Base-by-base conservation (phyloP, 2,113 vertebrate genomes). In the Ceyx cyanopectus region DNA sequence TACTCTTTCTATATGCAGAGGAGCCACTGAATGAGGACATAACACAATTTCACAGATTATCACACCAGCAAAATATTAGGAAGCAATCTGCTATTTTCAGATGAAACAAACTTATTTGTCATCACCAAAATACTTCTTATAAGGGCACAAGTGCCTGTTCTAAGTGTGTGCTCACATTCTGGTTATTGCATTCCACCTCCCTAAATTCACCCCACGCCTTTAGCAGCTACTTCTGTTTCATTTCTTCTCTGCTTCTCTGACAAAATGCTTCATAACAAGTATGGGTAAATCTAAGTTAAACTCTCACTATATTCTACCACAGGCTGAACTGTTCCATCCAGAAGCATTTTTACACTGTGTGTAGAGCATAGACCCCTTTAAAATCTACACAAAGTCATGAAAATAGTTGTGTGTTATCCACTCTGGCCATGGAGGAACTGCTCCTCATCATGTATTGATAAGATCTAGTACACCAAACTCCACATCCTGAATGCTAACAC, bases 51-150 rank as follows among this genome's bases (percentile, higher is more conserved):
- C 80, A 90, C 81, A 83, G 82, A 66, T 89, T 70, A 78, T 94
- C 87, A 90, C 57, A 77, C 63, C 80, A 90, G 61, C 69, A 87
- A 83, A 92, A 75, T 66, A 92, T 68, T 90, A 94, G 50, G 74
- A 95, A 89, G 84, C 54, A 81, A 90, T 89, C 77, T 73, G 62
- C 60, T 91, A n/a, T 78, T 82, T 96, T 46, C 45, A 94, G 74
- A 88, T 85, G 75, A 89, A 95, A 92, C 80, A 92, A 93, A 93
- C 69, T 86, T 93, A 93, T 80, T 94, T 95, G 81, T 87, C 87
- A 87, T 48, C 7, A 5, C 60, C 69, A 78, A 86, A 94, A 92
- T 45, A 58, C 29, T 80, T 51, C 58, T 82, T 61, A n/a, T 34
- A 87, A 80, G 68, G 68, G 51, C 57, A 81, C 4, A 15, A 72